Conservation (phyloP, 2,113 vertebrate genomes). For the Cathartes aura region DNA sequence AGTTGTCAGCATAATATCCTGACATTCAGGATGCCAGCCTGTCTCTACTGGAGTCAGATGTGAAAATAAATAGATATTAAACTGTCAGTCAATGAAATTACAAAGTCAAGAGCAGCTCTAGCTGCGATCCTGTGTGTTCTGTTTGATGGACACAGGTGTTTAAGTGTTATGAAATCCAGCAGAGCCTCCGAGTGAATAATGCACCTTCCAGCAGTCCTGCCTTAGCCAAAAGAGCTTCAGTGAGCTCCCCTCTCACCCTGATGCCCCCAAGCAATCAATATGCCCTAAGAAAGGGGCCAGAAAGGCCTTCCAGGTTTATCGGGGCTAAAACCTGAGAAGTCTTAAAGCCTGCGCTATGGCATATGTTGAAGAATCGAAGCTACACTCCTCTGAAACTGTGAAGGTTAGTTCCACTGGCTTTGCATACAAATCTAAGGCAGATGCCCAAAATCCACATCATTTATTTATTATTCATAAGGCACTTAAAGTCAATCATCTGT, state of each 20-base stretch:
- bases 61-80: slow-evolving; percentile 92
- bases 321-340: slow-evolving; percentile 39
- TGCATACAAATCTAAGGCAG: slow-evolving; percentile 57
- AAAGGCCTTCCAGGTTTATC: neutral
- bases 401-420: slow-evolving; percentile 50
- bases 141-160: slow-evolving; percentile 85
- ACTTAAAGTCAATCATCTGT: slow-evolving; percentile 75
- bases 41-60: slow-evolving; percentile 83
- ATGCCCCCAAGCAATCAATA: slow-evolving; percentile 5
- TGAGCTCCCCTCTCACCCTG: slow-evolving; percentile 62
- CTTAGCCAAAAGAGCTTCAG: slow-evolving; percentile 66
- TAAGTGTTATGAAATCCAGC: slow-evolving; percentile 81
- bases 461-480: slow-evolving; percentile 75
- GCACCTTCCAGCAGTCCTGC: slow-evolving; percentile 68
- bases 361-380: neutral
- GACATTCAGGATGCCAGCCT: slow-evolving; percentile 82
- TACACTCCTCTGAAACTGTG: neutral
- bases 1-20: slow-evolving; percentile 83
- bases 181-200: slow-evolving; percentile 72
- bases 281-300: slow-evolving; percentile 15
- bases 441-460: slow-evolving; percentile 51
- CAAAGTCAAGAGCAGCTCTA: slow-evolving; percentile 83
- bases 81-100: slow-evolving; percentile 90
- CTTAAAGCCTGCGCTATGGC: neutral
- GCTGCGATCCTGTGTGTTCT: slow-evolving; percentile 77